Percentiles rank a stretch among this genome's conserved stretches.
Conservation (phyloP, 2,113 vertebrate species). For the Phocoena phocoena region DNA sequence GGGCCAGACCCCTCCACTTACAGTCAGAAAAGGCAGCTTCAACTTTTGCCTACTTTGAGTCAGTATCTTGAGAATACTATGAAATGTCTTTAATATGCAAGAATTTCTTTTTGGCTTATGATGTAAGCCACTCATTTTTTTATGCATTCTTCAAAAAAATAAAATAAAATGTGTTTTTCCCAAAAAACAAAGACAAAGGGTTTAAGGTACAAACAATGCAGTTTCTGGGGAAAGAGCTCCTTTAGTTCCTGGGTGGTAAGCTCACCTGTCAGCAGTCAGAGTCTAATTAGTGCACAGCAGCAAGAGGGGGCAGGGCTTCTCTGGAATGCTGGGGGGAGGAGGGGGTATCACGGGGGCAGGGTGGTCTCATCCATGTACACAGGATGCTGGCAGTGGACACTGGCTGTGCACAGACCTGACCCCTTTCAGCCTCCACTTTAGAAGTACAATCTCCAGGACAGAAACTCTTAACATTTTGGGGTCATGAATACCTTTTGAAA, state of each 20-base stretch:
- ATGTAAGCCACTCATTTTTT: neutral
- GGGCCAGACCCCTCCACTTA: neutral
- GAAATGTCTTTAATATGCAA: slow-evolving; percentile 7
- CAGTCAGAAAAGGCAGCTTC: neutral
- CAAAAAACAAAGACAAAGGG: neutral
- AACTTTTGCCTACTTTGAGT: neutral
- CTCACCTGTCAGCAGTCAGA: neutral
- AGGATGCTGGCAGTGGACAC: neutral
- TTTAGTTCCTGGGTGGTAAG: neutral
- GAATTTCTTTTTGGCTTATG: neutral
- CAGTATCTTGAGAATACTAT: neutral
- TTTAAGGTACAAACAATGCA: neutral
- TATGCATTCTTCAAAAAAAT: neutral
- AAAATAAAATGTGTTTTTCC: neutral
- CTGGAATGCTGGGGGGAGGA: neutral
- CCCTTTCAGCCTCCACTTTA: neutral
- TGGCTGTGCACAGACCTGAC: neutral
- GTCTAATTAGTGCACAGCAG: neutral
- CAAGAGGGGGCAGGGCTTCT: neutral
- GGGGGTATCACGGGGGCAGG: rapidly evolving
- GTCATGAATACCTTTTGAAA: neutral
- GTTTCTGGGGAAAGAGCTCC: neutral
- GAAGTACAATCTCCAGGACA: neutral
- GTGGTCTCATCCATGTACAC: rapidly evolving
- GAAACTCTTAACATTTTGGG: neutral